A percentile compares a stretch with the other conserved stretches of the same genome.
Evolutionary conservation across 2,113 vertebrate genomes (phyloP).

Genomic region (Paradoxurus hermaphroditus): DNA sequence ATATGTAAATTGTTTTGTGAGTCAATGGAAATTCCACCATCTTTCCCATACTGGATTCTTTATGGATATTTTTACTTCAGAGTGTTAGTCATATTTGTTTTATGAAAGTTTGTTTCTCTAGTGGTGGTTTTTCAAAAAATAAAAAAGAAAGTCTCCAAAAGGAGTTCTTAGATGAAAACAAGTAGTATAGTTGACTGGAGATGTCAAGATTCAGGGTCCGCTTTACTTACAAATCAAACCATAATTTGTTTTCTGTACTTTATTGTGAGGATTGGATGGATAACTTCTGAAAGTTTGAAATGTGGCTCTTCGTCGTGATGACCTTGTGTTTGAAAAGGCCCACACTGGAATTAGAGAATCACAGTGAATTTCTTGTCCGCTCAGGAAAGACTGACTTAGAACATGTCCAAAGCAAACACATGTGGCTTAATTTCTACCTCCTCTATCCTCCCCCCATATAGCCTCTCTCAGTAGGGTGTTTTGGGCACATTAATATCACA

Average conservation of each 20-base stretch:
- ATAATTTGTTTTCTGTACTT: not conserved
- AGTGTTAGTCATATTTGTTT: conserved; percentile 49
- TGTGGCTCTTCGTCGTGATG: not conserved
- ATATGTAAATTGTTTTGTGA: conserved; percentile 41
- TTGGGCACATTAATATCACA: not conserved
- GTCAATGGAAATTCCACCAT: conserved; percentile 43
- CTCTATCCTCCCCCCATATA: not conserved
- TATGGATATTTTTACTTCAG: conserved; percentile 59
- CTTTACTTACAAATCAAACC: not conserved
- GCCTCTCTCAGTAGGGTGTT: not conserved
- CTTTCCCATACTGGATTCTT: conserved; percentile 11
- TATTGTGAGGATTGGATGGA: not conserved
- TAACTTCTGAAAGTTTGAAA: not conserved
- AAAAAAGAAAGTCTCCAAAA: not conserved
- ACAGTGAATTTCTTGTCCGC: not conserved
- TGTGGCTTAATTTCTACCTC: not conserved
- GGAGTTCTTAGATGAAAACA: conserved; percentile 1
- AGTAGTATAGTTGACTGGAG: not conserved
- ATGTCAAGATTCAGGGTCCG: not conserved
- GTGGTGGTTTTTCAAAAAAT: not conserved
- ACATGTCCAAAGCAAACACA: not conserved
- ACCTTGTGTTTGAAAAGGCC: not conserved
- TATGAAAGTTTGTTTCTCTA: conserved; percentile 34
- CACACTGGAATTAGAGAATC: not conserved
- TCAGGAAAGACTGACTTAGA: not conserved